phyloP scores from a whole-genome alignment of 2,888 invertebrate genomes.

The Fragum fragum region DNA sequence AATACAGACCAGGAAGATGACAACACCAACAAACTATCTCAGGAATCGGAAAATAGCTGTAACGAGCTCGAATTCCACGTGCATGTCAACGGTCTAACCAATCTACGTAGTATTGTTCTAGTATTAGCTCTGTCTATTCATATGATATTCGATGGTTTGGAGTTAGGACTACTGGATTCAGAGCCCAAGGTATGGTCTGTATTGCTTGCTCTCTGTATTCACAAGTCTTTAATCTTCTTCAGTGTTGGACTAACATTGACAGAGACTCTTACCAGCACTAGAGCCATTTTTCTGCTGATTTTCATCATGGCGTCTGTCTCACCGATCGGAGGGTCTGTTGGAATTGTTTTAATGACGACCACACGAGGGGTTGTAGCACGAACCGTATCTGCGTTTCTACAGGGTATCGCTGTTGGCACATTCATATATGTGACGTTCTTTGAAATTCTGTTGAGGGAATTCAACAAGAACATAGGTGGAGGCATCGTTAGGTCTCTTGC shows the following conservation, averaged over 20 bases:
- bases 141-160: conserved; percentile 89
- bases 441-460: conserved; percentile 35
- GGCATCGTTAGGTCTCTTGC: conserved; percentile 25
- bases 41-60: neutral
- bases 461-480: conserved; percentile 5
- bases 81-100: neutral
- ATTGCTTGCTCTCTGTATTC: conserved; percentile 88
- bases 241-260: conserved; percentile 23
- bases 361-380: neutral
- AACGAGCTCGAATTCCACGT: neutral
- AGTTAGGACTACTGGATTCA: conserved; percentile 87
- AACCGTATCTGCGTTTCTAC: conserved; percentile 25
- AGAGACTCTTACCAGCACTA: conserved; percentile 33
- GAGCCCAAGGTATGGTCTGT: conserved; percentile 80
- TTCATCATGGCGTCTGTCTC: conserved; percentile 25
- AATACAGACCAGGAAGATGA: neutral
- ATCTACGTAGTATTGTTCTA: conserved; percentile 87
- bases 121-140: conserved; percentile 88
- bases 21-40: neutral
- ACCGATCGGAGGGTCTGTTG: conserved; percentile 33
- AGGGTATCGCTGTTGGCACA: conserved; percentile 35
- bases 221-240: conserved; percentile 88
- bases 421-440: conserved; percentile 54
- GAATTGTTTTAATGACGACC: conserved; percentile 3
- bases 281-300: conserved; percentile 24